A percentile compares a stretch with the other conserved stretches of the same genome.
Conservation (phyloP, 2,797 vertebrate genomes). For the Danionella dracula region DNA sequence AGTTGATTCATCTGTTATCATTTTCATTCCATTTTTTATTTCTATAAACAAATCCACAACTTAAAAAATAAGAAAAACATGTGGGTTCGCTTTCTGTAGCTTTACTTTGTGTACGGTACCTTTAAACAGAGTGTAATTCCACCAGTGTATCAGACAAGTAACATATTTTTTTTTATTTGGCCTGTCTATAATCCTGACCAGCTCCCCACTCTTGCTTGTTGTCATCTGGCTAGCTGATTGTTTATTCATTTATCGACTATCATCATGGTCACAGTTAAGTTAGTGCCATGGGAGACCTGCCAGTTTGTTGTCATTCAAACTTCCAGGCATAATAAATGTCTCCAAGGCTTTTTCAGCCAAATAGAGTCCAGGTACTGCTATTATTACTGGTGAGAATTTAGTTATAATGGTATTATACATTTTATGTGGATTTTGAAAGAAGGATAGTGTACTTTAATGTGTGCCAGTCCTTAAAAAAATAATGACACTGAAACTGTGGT, state of each 20-base stretch:
- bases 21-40: no score
- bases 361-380: background rate
- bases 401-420: no score
- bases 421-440: no score
- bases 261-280: conserved; percentile 58
- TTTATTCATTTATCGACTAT: conserved; percentile 58
- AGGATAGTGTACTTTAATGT: no score
- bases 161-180: conserved; percentile 51
- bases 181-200: conserved; percentile 61
- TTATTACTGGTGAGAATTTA: no score
- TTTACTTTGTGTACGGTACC: conserved; percentile 58
- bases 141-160: conserved; percentile 59
- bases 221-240: conserved; percentile 53
- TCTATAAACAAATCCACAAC: no score
- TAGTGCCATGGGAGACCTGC: conserved; percentile 46
- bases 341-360: no score
- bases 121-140: conserved; percentile 67
- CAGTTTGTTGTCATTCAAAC: conserved; percentile 35
- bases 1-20: no score
- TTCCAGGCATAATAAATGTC: conserved; percentile 22
- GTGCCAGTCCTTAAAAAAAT: no score
- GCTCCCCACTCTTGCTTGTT: conserved; percentile 53
- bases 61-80: no score
- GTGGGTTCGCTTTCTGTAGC: no score
- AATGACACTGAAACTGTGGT: no score